Percentiles rank a stretch among this genome's conserved stretches.
Evolutionary conservation across 2,888 invertebrate species (phyloP).

Genomic region (Rotaria socialis): DNA sequence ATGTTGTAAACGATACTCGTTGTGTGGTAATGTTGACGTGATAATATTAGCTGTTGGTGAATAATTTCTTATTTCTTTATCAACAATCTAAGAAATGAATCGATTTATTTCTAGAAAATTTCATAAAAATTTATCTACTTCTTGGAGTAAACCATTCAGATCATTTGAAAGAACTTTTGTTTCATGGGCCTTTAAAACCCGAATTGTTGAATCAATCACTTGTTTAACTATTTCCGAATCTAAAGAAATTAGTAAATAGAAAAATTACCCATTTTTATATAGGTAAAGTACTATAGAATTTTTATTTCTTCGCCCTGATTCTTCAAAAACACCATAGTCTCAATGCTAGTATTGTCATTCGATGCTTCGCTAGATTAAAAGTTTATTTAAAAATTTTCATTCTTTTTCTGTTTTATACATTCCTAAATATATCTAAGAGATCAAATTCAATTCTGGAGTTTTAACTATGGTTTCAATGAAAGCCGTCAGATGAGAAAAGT

Average conservation of each 20-base stretch:
- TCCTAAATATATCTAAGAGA: too few relatives aligned
- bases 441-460: too few relatives aligned
- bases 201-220: neutral
- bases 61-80: conserved; percentile 38
- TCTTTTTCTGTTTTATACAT: too few relatives aligned
- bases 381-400: too few relatives aligned
- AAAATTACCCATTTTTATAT: too few relatives aligned
- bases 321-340: too few relatives aligned
- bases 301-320: too few relatives aligned
- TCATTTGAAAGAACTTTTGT: neutral
- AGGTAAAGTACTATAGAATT: too few relatives aligned
- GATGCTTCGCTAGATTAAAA: too few relatives aligned
- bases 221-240: conserved; percentile 1
- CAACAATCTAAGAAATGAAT: conserved; percentile 36
- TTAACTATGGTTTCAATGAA: too few relatives aligned
- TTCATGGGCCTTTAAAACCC: neutral
- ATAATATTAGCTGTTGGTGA: conserved; percentile 8
- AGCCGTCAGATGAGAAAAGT: too few relatives aligned
- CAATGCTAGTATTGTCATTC: too few relatives aligned
- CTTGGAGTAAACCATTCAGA: neutral
- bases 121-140: neutral
- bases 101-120: neutral
- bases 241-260: neutral
- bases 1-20: conserved; percentile 39
- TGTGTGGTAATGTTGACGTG: conserved; percentile 31